Conservation (phyloP, 2,888 invertebrate genomes). For the Chrysomela aeneicollis region DNA sequence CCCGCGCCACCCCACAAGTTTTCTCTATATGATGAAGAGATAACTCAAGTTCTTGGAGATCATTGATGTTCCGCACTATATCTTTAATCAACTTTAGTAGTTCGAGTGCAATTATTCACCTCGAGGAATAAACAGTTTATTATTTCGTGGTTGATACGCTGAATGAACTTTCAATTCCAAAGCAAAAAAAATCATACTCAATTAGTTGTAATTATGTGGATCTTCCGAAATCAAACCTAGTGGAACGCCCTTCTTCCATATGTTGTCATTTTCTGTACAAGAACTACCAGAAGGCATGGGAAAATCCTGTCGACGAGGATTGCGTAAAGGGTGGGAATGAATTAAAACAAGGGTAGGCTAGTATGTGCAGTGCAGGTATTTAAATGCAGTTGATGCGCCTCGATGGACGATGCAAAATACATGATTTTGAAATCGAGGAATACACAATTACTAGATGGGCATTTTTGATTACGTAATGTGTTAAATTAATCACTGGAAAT, state of each 20-base stretch:
- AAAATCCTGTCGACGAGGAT: background rate
- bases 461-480: no score
- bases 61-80: no score
- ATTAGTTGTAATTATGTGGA: background rate
- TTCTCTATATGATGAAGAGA: no score
- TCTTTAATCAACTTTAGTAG: no score
- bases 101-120: no score
- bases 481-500: no score
- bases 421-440: background rate
- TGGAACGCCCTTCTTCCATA: slow-evolving; percentile 3
- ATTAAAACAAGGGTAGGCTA: background rate
- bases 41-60: no score
- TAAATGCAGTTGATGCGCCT: no score
- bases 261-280: background rate
- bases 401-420: background rate
- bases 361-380: slow-evolving; percentile 7
- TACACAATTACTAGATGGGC: no score
- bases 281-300: background rate
- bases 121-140: no score
- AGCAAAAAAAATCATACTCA: no score
- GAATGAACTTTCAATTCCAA: background rate
- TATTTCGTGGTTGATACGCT: background rate
- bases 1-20: no score
- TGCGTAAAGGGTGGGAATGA: slow-evolving; percentile 1
- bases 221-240: background rate